phyloP scores from a whole-genome alignment of 2,797 vertebrate species.

The Enteromius anoplus region DNA sequence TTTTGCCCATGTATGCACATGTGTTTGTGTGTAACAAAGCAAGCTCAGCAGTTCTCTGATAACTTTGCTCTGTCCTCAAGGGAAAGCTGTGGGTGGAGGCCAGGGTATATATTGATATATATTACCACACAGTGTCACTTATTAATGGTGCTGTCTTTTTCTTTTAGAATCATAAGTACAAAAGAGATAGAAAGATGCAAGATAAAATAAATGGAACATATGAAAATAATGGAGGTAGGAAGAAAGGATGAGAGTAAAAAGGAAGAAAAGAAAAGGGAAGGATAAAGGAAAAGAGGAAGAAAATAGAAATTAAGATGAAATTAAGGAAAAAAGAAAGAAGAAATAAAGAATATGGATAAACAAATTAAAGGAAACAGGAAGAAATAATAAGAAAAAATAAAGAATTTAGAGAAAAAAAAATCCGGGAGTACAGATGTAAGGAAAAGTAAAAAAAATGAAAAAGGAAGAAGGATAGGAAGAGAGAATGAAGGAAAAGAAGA shows the following conservation, averaged over 20 bases:
- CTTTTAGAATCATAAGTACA: not conserved
- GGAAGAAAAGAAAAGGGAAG: not conserved
- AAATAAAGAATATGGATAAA: not conserved
- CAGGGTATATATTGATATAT: constrained; percentile 28
- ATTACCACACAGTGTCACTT: not conserved
- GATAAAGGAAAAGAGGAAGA: not conserved
- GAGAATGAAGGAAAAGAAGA: not conserved
- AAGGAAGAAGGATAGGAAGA: not conserved
- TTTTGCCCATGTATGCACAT: constrained; percentile 54
- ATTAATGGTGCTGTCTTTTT: constrained; percentile 3
- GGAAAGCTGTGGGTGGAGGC: constrained; percentile 52
- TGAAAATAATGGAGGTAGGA: not conserved
- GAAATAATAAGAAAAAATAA: not conserved
- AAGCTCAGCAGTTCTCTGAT: constrained; percentile 74
- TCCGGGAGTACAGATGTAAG: not conserved
- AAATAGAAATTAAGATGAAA: not conserved
- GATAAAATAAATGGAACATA: not conserved
- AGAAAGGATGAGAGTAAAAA: not conserved
- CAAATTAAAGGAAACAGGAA: not conserved
- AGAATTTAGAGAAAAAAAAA: not conserved
- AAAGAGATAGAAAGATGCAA: not conserved
- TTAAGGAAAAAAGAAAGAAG: not conserved
- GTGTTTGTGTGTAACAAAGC: constrained; percentile 59
- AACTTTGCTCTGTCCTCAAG: constrained; percentile 76
- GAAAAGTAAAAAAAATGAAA: not conserved